phyloP scores from a whole-genome alignment of 1,140 invertebrate genomes.

The Drosophila azteca region DNA sequence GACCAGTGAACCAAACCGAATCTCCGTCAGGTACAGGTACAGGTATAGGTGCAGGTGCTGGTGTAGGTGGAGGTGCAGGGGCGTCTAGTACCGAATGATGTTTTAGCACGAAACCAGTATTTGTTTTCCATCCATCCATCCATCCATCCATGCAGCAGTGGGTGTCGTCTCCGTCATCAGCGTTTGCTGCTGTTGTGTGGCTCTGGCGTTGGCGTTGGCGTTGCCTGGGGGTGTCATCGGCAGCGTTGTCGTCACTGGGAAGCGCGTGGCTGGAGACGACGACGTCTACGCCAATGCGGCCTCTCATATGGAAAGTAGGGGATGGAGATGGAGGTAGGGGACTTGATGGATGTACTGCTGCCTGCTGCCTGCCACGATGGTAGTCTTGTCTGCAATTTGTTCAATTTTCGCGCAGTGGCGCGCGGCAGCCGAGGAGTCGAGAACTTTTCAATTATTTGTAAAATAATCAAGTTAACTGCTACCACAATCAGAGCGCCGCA shows the following conservation, averaged over 20 bases:
- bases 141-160: slow-evolving; percentile 9
- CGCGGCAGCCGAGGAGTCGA: slow-evolving; percentile 29
- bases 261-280: slow-evolving; percentile 35
- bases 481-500: slow-evolving; percentile 44
- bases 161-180: slow-evolving; percentile 47
- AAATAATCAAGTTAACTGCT: slow-evolving; percentile 80
- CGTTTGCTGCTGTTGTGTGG: slow-evolving; percentile 36
- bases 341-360: slow-evolving; percentile 31
- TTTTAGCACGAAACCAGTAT: slow-evolving; percentile 44
- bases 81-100: slow-evolving; percentile 31
- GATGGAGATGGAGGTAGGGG: neutral
- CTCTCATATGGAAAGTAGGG: slow-evolving; percentile 17
- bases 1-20: too few species aligned
- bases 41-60: neutral
- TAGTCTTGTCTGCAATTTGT: slow-evolving; percentile 54
- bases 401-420: slow-evolving; percentile 62
- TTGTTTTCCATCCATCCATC: slow-evolving; percentile 26
- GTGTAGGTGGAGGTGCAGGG: neutral
- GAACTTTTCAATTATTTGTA: slow-evolving; percentile 80
- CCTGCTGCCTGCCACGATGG: slow-evolving; percentile 17
- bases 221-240: slow-evolving; percentile 53
- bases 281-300: slow-evolving; percentile 35
- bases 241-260: slow-evolving; percentile 67
- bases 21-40: too few species aligned
- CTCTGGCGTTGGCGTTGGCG: slow-evolving; percentile 5